A percentile compares a stretch with the other conserved stretches of the same genome.
These are phyloP conservation scores for Acrocephalus kingi DNA, from an alignment of 2,113 vertebrate genomes.

Conservation along the genomic window DNA sequence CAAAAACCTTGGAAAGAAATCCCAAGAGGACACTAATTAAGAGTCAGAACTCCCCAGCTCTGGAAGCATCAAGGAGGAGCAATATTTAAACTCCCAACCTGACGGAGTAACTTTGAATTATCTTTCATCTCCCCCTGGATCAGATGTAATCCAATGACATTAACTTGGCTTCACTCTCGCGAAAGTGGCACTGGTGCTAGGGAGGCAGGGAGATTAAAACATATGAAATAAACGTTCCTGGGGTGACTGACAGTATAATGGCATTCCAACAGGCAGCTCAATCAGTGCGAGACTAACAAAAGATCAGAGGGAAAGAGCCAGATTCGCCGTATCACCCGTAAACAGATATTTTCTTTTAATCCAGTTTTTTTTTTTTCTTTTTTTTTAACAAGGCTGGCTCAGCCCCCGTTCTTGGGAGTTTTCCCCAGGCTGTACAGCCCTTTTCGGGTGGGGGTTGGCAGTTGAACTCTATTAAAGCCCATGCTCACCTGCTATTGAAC, in stretches of 20 bases:
- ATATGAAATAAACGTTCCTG: constrained; percentile 37
- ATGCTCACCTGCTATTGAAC: constrained; percentile 68
- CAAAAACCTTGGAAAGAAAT: background rate
- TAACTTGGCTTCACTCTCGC: constrained; percentile 23
- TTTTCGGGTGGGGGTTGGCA: background rate
- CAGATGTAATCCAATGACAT: constrained; percentile 44
- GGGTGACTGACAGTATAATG: constrained; percentile 60
- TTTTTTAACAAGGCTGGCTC: background rate
- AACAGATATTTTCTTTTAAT: constrained; percentile 10
- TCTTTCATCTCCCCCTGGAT: constrained; percentile 47
- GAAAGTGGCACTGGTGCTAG: background rate
- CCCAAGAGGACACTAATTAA: background rate
- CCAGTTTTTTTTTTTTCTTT: background rate
- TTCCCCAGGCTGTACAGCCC: background rate
- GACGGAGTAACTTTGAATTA: constrained; percentile 23
- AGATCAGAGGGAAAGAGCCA: constrained; percentile 57
- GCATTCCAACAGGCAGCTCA: constrained; percentile 61
- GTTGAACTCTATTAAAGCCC: background rate
- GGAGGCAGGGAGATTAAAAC: constrained; percentile 61
- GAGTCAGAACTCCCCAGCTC: constrained; percentile 9
- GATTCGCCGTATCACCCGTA: background rate
- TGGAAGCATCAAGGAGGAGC: background rate
- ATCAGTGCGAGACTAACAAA: constrained; percentile 47
- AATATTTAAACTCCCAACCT: background rate
- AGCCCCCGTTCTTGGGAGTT: background rate